Conservation (phyloP, 2,113 vertebrate genomes). For the Corythoichthys intestinalis region DNA sequence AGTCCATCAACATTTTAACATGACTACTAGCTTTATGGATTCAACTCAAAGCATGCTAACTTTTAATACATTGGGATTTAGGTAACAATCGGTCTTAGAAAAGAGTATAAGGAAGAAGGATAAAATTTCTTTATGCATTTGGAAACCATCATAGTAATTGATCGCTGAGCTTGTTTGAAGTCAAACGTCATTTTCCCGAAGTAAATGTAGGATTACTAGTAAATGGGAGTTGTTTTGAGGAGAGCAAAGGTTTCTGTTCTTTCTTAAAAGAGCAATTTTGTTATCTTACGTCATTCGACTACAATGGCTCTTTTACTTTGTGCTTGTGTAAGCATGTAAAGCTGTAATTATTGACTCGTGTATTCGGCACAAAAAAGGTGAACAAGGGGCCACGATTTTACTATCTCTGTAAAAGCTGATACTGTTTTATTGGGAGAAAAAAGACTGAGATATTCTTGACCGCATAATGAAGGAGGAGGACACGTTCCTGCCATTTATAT, state of each 20-base stretch:
- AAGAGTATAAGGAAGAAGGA: not conserved
- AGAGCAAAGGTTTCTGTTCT: not conserved
- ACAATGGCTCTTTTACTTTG: slow-evolving; percentile 12
- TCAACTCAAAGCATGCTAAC: too few relatives aligned
- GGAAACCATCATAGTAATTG: not conserved
- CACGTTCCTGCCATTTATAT: slow-evolving; percentile 10
- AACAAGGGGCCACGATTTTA: slow-evolving; percentile 12
- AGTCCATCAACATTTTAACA: too few relatives aligned
- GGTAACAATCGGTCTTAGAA: not conserved
- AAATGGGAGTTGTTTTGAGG: not conserved
- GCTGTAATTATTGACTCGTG: slow-evolving; percentile 20
- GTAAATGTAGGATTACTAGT: not conserved
- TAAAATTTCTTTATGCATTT: not conserved
- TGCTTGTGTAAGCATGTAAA: slow-evolving; percentile 21
- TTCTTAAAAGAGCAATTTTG: slow-evolving; percentile 12
- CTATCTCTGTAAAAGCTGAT: not conserved
- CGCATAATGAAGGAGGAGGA: not conserved
- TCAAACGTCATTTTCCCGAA: not conserved
- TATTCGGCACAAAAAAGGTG: slow-evolving; percentile 4
- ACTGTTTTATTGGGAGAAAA: slow-evolving; percentile 11
- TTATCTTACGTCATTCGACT: slow-evolving; percentile 13
- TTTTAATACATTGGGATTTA: not conserved
- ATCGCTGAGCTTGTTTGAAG: not conserved
- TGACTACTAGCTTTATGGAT: too few relatives aligned
- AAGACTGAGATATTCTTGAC: slow-evolving; percentile 1